Conservation (phyloP, 2,888 invertebrate species). For the Cetonia aurata region DNA sequence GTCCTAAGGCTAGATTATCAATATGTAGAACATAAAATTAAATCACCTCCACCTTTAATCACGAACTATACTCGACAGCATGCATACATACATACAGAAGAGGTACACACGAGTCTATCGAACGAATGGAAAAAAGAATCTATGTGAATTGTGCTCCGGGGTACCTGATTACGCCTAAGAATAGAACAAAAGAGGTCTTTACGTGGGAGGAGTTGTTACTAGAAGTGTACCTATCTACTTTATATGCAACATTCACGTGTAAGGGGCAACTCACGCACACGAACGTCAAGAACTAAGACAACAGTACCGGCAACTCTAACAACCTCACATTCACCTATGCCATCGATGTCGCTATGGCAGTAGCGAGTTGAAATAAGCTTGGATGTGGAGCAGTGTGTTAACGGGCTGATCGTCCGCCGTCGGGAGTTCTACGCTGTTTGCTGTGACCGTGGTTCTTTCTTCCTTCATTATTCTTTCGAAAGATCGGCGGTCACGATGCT, state of each 20-base stretch:
- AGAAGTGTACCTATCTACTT: not conserved
- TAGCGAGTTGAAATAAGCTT: not conserved
- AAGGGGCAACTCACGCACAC: not conserved
- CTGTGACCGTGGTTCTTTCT: not conserved
- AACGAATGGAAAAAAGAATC: not conserved
- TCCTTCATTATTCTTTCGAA: constrained; percentile 6
- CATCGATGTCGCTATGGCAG: too few species aligned
- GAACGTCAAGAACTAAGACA: not conserved
- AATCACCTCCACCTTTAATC: too few species aligned
- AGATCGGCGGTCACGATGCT: constrained; percentile 26
- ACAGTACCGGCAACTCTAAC: not conserved
- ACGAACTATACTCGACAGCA: too few species aligned
- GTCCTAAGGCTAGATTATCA: too few species aligned
- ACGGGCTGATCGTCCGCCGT: constrained; percentile 39
- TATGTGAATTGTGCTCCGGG: constrained; percentile 17
- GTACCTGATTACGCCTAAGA: constrained; percentile 13
- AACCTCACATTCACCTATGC: constrained; percentile 5
- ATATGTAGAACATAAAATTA: too few species aligned
- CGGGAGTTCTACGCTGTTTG: not conserved
- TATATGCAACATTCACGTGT: not conserved
- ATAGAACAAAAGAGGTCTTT: constrained; percentile 17
- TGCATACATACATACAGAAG: too few species aligned
- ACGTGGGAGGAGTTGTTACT: constrained; percentile 7
- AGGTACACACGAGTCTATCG: too few species aligned
- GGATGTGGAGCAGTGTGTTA: constrained; percentile 54